These are phyloP conservation scores for Sciurus vulgaris DNA, from an alignment of 2,797 vertebrate species.

Conservation along the genomic window DNA sequence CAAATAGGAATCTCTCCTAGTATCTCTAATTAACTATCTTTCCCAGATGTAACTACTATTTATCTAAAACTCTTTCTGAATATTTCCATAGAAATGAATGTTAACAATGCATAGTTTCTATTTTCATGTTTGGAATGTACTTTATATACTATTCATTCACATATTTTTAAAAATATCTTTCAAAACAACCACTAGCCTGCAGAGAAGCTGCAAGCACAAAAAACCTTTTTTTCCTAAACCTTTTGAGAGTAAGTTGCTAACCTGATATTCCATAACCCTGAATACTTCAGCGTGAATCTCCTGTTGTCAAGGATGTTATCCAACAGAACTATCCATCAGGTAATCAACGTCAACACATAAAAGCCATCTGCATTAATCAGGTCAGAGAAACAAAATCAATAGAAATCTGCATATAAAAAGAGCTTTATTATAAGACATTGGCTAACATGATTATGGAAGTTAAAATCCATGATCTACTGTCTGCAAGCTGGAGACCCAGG, in stretches of 20 bases:
- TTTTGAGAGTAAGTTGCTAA: neutral
- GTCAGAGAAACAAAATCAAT: neutral
- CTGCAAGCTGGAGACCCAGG: neutral
- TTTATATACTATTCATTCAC: constrained; percentile 12
- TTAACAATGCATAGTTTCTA: neutral
- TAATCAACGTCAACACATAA: neutral
- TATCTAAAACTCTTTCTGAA: neutral
- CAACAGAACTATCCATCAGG: neutral
- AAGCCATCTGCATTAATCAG: neutral
- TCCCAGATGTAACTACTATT: neutral
- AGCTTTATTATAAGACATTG: neutral
- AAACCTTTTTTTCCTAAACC: neutral
- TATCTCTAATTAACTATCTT: neutral
- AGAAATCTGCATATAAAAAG: neutral
- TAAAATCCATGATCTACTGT: neutral
- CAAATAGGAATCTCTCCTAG: constrained; percentile 39
- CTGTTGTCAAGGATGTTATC: neutral
- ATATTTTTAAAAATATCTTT: constrained; percentile 21
- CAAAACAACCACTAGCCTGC: neutral
- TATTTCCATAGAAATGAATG: neutral
- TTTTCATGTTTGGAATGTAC: constrained; percentile 7
- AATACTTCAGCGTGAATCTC: constrained; percentile 31
- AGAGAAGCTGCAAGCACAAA: neutral
- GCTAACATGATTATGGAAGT: neutral
- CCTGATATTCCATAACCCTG: neutral